These are phyloP conservation scores for Drosophila sordidula DNA, from an alignment of 2,888 invertebrate genomes.

Conservation along the genomic window DNA sequence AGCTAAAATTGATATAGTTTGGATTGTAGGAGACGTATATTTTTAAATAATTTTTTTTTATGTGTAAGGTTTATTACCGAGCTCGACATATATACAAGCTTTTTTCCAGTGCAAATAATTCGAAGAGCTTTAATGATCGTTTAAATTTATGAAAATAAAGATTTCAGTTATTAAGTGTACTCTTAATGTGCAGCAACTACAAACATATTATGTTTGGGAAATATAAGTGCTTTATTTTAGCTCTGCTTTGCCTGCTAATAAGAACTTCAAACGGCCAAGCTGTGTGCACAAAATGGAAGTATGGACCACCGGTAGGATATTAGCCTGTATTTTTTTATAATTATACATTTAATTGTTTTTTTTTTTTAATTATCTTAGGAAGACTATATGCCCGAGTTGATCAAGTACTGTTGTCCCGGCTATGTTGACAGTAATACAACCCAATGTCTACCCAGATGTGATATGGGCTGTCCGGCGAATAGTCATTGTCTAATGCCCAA, in stretches of 20 bases:
- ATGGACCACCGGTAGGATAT: constrained; percentile 13
- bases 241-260: neutral
- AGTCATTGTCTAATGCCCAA: constrained; percentile 19
- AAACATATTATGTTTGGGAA: neutral
- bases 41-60: too few species aligned
- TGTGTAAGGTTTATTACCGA: too few species aligned
- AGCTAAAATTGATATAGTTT: too few species aligned
- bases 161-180: too few species aligned
- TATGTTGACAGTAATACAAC: neutral
- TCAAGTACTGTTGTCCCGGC: constrained; percentile 16
- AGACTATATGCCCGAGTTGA: constrained; percentile 18
- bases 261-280: neutral
- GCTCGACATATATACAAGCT: too few species aligned
- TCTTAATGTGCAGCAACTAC: too few species aligned
- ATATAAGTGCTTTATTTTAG: neutral
- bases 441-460: constrained; percentile 22
- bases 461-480: constrained; percentile 25
- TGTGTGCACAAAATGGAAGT: constrained; percentile 19
- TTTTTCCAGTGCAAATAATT: too few species aligned
- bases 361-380: neutral
- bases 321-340: neutral
- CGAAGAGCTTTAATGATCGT: too few species aligned
- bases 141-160: too few species aligned
- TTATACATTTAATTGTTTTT: neutral
- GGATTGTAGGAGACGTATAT: too few species aligned